These are phyloP conservation scores for Trichechus manatus DNA, from an alignment of 2,113 vertebrate genomes.

Conservation along the genomic window DNA sequence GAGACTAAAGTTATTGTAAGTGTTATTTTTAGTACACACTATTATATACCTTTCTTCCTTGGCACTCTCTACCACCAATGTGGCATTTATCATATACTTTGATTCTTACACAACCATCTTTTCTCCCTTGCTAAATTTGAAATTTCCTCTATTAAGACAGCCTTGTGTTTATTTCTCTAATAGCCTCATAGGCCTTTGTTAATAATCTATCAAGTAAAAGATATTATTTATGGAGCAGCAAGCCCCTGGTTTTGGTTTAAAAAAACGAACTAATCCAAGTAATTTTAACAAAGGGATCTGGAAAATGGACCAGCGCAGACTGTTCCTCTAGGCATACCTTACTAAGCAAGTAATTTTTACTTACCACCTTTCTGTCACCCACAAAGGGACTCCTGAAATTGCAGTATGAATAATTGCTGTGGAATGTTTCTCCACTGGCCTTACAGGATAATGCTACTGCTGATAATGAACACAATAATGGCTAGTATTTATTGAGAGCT, in stretches of 20 bases:
- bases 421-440: background rate
- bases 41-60: conserved; percentile 41
- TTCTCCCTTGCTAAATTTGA: background rate
- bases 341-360: conserved; percentile 3
- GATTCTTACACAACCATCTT: conserved; percentile 12
- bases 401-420: background rate
- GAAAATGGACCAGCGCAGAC: background rate
- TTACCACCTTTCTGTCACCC: background rate
- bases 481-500: background rate
- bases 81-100: conserved; percentile 34
- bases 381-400: background rate
- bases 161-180: background rate
- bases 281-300: background rate
- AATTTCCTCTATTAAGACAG: conserved; percentile 8
- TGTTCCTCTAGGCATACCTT: background rate
- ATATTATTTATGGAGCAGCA: conserved; percentile 37
- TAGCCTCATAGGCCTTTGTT: background rate
- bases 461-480: background rate
- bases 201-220: background rate
- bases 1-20: conserved; percentile 45
- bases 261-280: conserved; percentile 36
- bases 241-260: background rate
- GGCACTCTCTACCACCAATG: background rate
- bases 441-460: background rate
- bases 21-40: conserved; percentile 66